Evolutionary conservation across 2,888 invertebrate genomes (phyloP), one percentile per base, ranked within the genome.

Genomic region (Scaptodrosophila latifasciaeformis): DNA sequence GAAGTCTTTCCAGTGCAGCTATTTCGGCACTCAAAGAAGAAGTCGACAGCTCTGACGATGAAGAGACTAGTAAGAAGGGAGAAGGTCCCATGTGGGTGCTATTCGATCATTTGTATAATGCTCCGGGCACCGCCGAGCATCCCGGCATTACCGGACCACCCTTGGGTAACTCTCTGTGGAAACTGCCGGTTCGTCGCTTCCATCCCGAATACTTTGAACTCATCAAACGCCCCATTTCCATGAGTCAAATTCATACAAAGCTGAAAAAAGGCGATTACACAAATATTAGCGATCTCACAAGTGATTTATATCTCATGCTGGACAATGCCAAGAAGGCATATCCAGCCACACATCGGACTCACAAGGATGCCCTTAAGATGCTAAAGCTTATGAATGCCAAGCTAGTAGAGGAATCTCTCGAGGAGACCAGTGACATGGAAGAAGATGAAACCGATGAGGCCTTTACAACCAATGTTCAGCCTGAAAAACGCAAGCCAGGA

Each of bases 191-290:
- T 5, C 93, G 92, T 40, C 89, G 96, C 53, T 92, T 92, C 65
- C 97, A 99, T 87, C 96, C 98, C 0, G 99, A 99, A 87, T 99
- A 99, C 86, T 99, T 97, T 87, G 94, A 95, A 74, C 96, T 97
- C 84, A 99, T 99, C 47, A 95, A 96, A 83, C 94, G 95, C 81
- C 99, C 99, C 0, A 92, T 99, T 69, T 97, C 98, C 0, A 87
- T 99, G 78, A 92, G 93, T 68, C 96, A 97, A 88, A 97, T 99
- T 58, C 90, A 92, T 67, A 92, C 91, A 53, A 95, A 95, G 84
- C 89, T 96, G n/a, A 90, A 92, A 76, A 91, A 91, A 65, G 93
- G 93, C 18, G 91, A 90, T 67, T 96, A 96, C 83, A 92, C 92
- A 0, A 94, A 93, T 9, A 88, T 97, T 0, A 93, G 93, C 21